Evolutionary conservation across 2,113 vertebrate genomes (phyloP), one percentile per base, ranked within the genome.

Genomic region (Jacana jacana): DNA sequence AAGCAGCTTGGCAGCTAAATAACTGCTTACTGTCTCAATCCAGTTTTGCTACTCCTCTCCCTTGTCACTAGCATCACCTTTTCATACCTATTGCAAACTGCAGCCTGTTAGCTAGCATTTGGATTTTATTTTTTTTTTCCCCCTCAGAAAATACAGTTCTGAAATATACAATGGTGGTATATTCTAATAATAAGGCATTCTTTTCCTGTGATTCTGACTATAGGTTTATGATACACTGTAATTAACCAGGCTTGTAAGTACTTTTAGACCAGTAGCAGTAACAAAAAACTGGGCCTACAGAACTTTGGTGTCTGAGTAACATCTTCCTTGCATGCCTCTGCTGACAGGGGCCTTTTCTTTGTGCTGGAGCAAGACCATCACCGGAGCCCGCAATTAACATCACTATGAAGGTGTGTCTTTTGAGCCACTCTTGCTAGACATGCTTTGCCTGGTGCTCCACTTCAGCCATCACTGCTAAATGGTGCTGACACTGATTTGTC

Each of bases 401-500:
- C 27, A 1, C n/a, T 12, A 0, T 1, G 30, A 11, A 35, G 61
- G 30, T 52, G 46, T 54, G 31, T 17, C 24, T 11, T 4, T 23
- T 13, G 64, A 48, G 73, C 39, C 20, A 18, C 19, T 31, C 31
- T n/a, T 31, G 17, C 15, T 15, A 10, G 49, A 6, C 1, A 6
- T 6, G 25, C 31, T 76, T 44, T 72, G 60, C 18, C 3, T 9
- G 6, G 35, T 18, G 40, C 39, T 23, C 30, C 12, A 3, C 86
- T 81, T 13, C 4, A 86, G 77, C 73, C 54, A 17, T 93, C 63
- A 11, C 52, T 8, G 12, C 71, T n/a, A 24, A 86, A 68, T 4
- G 10, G 19, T 54, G 49, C 83, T 88, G 91, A 20, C 76, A 71
- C 44, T 14, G 54, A 58, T 91, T 48, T 94, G 89, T 93, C 82